Base-by-base conservation (phyloP, 1,140 invertebrate species). In the Hypsibius dujardini region DNA sequence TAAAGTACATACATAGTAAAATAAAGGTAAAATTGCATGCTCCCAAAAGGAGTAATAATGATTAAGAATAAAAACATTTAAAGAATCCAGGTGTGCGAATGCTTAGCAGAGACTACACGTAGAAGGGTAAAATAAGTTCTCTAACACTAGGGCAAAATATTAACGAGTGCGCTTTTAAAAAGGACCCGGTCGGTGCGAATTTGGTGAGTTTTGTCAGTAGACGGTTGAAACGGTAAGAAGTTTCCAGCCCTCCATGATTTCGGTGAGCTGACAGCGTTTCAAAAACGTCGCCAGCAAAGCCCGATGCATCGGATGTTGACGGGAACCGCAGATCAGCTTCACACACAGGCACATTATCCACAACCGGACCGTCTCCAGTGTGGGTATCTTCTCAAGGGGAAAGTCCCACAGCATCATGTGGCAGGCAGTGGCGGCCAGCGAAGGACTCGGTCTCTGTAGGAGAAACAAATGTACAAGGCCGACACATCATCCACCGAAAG, bases 351-450 rank as follows among this genome's bases (percentile, higher is more conserved):
- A n/a, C 50, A 56, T 56, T 7, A 56, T 56, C 50, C 50, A 56
- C n/a, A 56, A 56, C n/a, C 50, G 50, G 50, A 56, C n/a, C 50
- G n/a, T 56, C 50, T 56, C 50, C 50, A 56, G n/a, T 56, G 50
- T 56, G 7, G n/a, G 50, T n/a, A 56, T n/a, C n/a, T 56, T 7
- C 50, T 56, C 50, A 7, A 56, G n/a, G 7, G 50, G 50, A n/a
- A 56, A 56, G 50, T 56, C 87, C 88, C 88, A 90, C 28, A 90
- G 79, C 74, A 86, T 85, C 12, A 92, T 76, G 76, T 90, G 87
- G 77, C 88, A 84, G 70, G 91, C 80, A 74, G 87, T 90, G 1
- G 88, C 87, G 70, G 88, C 89, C 50, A 87, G 81, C 76, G 86
- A 85, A 2, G 86, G 80, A 78, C 82, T 83, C 7, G 87, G 81